Percentiles rank a stretch among this genome's conserved stretches.
Evolutionary conservation across 2,888 invertebrate species (phyloP).

Genomic region (Agonopterix alstromeriana): DNA sequence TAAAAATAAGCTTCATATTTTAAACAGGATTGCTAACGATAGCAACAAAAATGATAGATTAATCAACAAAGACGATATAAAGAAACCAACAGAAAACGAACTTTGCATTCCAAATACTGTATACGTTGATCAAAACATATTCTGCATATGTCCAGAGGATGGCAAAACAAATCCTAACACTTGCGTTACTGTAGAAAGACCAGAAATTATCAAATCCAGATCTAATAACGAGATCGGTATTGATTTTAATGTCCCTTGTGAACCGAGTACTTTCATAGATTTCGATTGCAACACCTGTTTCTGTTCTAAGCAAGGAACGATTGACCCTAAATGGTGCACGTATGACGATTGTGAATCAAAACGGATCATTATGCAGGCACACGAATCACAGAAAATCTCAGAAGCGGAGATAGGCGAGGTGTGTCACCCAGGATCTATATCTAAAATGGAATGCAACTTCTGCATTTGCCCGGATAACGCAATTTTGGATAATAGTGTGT

Average conservation of each 20-base stretch:
- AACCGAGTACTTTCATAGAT: constrained; percentile 53
- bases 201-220: not conserved
- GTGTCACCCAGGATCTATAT: constrained; percentile 50
- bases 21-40: constrained; percentile 40
- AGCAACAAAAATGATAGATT: constrained; percentile 20
- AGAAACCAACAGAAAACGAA: constrained; percentile 19
- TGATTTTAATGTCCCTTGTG: constrained; percentile 37
- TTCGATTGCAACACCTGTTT: constrained; percentile 65
- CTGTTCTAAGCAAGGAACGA: constrained; percentile 49
- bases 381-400: constrained; percentile 16
- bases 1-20: constrained; percentile 40
- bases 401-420: constrained; percentile 13
- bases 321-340: constrained; percentile 64
- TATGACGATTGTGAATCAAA: constrained; percentile 56
- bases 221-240: not conserved
- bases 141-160: constrained; percentile 50
- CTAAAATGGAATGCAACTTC: constrained; percentile 54
- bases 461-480: constrained; percentile 61
- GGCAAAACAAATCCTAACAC: constrained; percentile 33
- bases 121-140: constrained; percentile 39
- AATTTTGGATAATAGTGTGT: constrained; percentile 32
- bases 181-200: constrained; percentile 28
- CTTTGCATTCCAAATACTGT: constrained; percentile 42
- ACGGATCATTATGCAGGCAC: constrained; percentile 27
- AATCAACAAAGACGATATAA: constrained; percentile 30